phyloP scores from a whole-genome alignment of 2,113 vertebrate genomes.

The Phalacrocorax carbo region DNA sequence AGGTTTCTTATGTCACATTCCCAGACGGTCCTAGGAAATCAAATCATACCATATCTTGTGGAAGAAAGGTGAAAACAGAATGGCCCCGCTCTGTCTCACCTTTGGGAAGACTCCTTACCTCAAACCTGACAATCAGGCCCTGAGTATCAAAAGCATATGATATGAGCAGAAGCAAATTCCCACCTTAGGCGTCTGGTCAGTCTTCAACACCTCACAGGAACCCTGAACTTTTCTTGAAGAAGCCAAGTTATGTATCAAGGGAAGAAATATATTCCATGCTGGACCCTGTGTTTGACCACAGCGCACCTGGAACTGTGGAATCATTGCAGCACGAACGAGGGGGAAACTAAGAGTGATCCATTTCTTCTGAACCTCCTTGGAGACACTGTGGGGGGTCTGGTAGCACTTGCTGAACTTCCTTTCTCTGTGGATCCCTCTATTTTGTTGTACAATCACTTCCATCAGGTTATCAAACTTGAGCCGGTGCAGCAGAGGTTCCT shows the following conservation, averaged over 20 bases:
- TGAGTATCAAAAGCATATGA: background rate
- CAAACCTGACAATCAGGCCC: background rate
- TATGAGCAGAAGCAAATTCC: background rate
- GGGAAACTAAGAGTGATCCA: background rate
- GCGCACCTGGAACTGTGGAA: background rate
- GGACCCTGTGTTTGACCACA: background rate
- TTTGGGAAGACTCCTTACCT: background rate
- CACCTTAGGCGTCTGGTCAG: background rate
- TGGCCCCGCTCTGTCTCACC: background rate
- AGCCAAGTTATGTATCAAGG: background rate
- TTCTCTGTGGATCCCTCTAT: background rate
- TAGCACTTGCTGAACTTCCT: background rate
- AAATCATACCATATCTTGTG: background rate
- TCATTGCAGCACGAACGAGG: background rate
- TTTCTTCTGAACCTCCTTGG: background rate
- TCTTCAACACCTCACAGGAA: background rate
- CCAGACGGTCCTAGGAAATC: background rate
- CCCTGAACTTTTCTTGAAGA: background rate
- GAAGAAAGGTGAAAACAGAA: background rate
- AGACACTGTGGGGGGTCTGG: background rate
- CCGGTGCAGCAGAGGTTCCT: background rate
- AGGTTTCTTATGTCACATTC: background rate
- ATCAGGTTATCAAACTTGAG: background rate
- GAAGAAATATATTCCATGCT: background rate
- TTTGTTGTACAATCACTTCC: background rate